Base-by-base conservation (phyloP, 2,888 invertebrate species). In the Leptinotarsa rubiginosa region DNA sequence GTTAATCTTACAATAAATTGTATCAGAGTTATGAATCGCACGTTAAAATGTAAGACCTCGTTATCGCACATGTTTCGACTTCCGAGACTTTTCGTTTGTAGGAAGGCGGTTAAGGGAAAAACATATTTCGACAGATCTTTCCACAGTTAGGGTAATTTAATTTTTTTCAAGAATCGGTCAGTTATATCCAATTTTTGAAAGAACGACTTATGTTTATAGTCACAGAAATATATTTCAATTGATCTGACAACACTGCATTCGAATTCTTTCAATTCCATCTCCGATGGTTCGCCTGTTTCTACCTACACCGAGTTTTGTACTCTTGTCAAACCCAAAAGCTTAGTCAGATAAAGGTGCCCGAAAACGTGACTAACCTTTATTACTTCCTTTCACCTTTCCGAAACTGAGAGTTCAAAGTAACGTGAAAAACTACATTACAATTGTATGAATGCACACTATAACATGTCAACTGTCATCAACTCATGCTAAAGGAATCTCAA, bases 301-400 rank as follows among this genome's bases (percentile, higher is more conserved):
- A 52, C 52, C 52, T 52, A 52, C 52, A 52, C 18, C 5, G 12
- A 52, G 52, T 10, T 52, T 52, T 13, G 52, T 18, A 12, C 7
- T 18, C 18, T 7, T 52, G 10, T 52, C 18, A 52, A n/a, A 52
- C 52, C 52, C 18, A 52, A 18, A n/a, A 52, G n/a, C 18, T 41
- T 41, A 12, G 10, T 52, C n/a, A 18, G 18, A 52, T 10, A 18
- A 52, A 52, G 52, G 52, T 52, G 52, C 10, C 52, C 18, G 10
- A 52, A 52, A 52, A 52, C 52, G 52, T 52, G 18, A 52, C 52
- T 52, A 52, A 52, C 52, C 18, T 52, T 52, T 52, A 10, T 18
- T 18, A 18, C 10, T 12, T 18, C 52, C 52, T 52, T 52, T 52
- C 52, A 52, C 52, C n/a, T 12, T 52, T 52, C 18, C 52, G 18